These are phyloP conservation scores for Pachypanchax playfairii DNA, from an alignment of 2,113 vertebrate species.

Conservation along the genomic window DNA sequence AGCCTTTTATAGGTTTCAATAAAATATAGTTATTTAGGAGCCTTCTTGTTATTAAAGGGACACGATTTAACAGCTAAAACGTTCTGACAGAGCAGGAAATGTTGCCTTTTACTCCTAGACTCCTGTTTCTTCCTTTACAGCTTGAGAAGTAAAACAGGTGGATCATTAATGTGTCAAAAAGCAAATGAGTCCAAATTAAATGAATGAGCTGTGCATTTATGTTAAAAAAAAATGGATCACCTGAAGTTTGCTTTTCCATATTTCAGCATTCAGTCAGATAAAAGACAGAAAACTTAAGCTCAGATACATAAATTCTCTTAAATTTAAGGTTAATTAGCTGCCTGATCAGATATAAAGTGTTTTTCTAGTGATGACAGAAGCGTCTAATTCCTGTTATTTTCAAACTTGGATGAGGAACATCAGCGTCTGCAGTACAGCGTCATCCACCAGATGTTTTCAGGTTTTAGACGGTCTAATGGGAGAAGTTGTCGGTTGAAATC, in stretches of 20 bases:
- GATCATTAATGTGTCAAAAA: conserved; percentile 9
- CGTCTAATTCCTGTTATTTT: not conserved
- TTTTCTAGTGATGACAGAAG: not conserved
- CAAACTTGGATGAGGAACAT: not conserved
- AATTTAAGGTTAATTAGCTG: conserved; percentile 41
- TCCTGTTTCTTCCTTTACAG: conserved; percentile 12
- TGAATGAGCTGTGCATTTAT: conserved; percentile 4
- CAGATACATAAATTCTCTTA: not conserved
- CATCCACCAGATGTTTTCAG: not conserved
- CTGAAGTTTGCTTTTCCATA: not conserved
- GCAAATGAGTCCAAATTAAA: conserved; percentile 10
- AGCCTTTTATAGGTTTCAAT: conserved; percentile 40
- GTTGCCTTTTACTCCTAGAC: not conserved
- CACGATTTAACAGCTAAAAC: conserved; percentile 51
- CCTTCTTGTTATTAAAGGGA: conserved; percentile 71
- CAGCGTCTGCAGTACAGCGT: conserved; percentile 1
- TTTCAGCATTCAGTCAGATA: conserved; percentile 4
- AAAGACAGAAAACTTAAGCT: not conserved
- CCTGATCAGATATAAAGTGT: conserved; percentile 21
- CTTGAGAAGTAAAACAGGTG: not conserved
- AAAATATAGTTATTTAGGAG: conserved; percentile 52
- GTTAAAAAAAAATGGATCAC: conserved; percentile 20
- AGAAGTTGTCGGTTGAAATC: not conserved
- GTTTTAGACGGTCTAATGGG: not conserved
- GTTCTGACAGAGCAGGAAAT: conserved; percentile 45